A percentile compares a stretch with the other conserved stretches of the same genome.
phyloP scores from a whole-genome alignment of 2,888 invertebrate species.

The Malthinus flaveolus region DNA sequence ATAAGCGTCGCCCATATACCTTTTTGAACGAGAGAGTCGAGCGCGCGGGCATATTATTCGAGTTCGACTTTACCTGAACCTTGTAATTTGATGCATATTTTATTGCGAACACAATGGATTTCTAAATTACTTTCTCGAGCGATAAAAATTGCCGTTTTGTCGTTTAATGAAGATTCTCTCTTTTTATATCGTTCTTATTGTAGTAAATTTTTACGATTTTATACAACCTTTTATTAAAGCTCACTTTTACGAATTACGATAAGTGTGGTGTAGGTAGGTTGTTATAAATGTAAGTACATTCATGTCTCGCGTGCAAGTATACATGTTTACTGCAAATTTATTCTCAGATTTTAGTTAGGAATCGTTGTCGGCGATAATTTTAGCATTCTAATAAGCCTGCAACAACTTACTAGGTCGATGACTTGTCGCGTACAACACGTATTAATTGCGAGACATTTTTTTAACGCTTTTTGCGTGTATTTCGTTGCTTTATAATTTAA shows the following conservation, averaged over 20 bases:
- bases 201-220: no score
- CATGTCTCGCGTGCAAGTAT: conserved; percentile 51
- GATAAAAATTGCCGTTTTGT: not conserved
- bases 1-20: no score
- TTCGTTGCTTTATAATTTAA: conserved; percentile 30
- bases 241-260: not conserved
- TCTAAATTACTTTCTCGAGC: no score
- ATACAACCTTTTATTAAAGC: no score
- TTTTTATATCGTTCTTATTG: not conserved
- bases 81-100: no score
- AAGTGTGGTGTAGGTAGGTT: conserved; percentile 42
- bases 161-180: conserved; percentile 1
- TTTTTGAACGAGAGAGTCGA: no score
- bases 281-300: conserved; percentile 51
- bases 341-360: conserved; percentile 42
- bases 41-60: no score
- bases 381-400: conserved; percentile 42
- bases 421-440: conserved; percentile 35
- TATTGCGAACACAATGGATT: no score
- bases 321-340: conserved; percentile 53
- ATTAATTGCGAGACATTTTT: conserved; percentile 41
- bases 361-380: conserved; percentile 43
- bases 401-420: conserved; percentile 40
- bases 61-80: no score
- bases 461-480: conserved; percentile 36